Conservation (phyloP, 2,113 vertebrate genomes). For the Morone chrysops region DNA sequence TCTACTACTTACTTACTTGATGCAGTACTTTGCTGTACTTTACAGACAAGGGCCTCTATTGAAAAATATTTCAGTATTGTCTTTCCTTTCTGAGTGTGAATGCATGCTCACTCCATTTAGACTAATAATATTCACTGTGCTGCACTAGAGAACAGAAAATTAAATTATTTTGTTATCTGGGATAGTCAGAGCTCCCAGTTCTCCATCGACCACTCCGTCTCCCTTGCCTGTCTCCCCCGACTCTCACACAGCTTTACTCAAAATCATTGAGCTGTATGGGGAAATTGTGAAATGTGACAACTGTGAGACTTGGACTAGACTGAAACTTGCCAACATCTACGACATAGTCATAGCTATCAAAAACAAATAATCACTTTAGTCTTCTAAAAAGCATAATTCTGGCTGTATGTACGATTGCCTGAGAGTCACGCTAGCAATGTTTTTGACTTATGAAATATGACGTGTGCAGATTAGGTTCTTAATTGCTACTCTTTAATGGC, state of each 20-base stretch:
- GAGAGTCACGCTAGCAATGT: not conserved
- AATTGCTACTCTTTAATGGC: not conserved
- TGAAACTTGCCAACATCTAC: not conserved
- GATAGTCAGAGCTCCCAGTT: slow-evolving; percentile 56
- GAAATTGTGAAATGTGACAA: slow-evolving; percentile 23
- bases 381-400: not conserved
- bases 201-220: slow-evolving; percentile 48
- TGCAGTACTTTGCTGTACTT: not conserved
- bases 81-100: slow-evolving; percentile 28
- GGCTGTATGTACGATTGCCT: not conserved
- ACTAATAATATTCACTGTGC: slow-evolving; percentile 68
- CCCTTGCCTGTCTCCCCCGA: slow-evolving; percentile 20
- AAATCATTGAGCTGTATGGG: not conserved
- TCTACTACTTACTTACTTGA: not conserved
- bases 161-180: slow-evolving; percentile 74
- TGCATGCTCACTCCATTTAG: slow-evolving; percentile 54
- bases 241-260: slow-evolving; percentile 7
- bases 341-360: not conserved
- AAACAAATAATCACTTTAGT: not conserved
- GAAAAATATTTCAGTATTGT: slow-evolving; percentile 38
- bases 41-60: slow-evolving; percentile 21
- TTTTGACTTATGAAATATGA: not conserved
- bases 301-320: not conserved
- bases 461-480: slow-evolving; percentile 1
- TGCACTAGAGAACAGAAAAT: slow-evolving; percentile 68